Percentiles rank a stretch among this genome's conserved stretches.
These are phyloP conservation scores for Nymphalis polychloros DNA, from an alignment of 2,888 invertebrate genomes.

Conservation along the genomic window DNA sequence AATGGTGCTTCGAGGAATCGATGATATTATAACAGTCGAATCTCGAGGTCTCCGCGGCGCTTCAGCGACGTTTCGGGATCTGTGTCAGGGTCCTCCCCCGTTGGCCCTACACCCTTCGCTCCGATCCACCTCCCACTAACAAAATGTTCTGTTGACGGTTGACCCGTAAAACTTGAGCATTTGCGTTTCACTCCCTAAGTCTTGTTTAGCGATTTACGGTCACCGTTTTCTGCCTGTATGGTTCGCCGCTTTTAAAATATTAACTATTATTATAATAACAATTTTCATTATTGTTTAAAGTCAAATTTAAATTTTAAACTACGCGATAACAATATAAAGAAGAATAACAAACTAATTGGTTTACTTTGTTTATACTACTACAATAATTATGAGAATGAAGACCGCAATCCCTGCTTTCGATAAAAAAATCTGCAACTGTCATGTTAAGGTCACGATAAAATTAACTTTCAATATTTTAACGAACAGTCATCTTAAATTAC, in stretches of 20 bases:
- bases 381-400: slow-evolving; percentile 51
- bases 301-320: background rate
- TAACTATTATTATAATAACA: background rate
- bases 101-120: slow-evolving; percentile 67
- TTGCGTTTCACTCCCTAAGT: slow-evolving; percentile 65
- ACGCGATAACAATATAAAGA: background rate
- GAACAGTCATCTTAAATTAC: background rate
- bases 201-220: slow-evolving; percentile 64
- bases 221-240: slow-evolving; percentile 47
- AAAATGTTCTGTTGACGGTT: slow-evolving; percentile 58
- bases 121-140: slow-evolving; percentile 50
- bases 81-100: slow-evolving; percentile 79
- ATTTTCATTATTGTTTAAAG: background rate
- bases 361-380: slow-evolving; percentile 4
- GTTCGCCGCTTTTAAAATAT: slow-evolving; percentile 27
- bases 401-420: slow-evolving; percentile 48
- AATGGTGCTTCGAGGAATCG: slow-evolving; percentile 71
- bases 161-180: slow-evolving; percentile 74
- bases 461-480: slow-evolving; percentile 44
- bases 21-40: slow-evolving; percentile 73
- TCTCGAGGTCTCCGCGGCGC: slow-evolving; percentile 70
- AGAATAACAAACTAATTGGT: slow-evolving; percentile 16
- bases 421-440: slow-evolving; percentile 58
- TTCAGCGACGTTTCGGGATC: slow-evolving; percentile 76
- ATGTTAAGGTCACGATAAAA: slow-evolving; percentile 52